Percentiles rank a stretch among this genome's conserved stretches.
Evolutionary conservation across 2,113 vertebrate genomes (phyloP).

Genomic region (Todiramphus chloris): DNA sequence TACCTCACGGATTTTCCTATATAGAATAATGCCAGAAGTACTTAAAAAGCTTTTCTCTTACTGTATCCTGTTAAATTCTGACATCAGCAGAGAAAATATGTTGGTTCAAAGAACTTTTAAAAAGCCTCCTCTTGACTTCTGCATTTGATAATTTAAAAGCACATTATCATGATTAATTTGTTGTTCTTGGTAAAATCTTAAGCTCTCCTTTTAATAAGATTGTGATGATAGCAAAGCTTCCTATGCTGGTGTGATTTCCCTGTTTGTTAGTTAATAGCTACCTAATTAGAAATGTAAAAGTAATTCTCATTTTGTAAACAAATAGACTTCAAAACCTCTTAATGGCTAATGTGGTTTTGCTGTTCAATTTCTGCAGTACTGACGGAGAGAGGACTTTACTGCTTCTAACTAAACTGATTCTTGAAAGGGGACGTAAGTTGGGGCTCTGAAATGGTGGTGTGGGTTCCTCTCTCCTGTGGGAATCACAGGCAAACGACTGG

Average conservation of each 20-base stretch:
- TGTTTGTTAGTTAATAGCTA: slow-evolving; percentile 29
- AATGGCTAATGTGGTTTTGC: not conserved
- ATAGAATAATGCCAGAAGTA: not conserved
- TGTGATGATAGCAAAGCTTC: not conserved
- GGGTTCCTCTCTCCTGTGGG: not conserved
- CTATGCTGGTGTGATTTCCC: not conserved
- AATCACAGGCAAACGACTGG: not conserved
- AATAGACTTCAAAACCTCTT: not conserved
- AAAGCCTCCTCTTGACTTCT: not conserved
- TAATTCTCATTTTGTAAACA: slow-evolving; percentile 30
- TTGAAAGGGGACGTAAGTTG: not conserved
- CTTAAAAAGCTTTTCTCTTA: not conserved
- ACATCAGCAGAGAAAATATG: not conserved
- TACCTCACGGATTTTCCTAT: not conserved
- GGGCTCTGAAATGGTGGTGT: not conserved
- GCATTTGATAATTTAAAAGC: not conserved
- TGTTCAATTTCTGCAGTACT: not conserved
- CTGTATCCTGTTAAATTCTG: not conserved
- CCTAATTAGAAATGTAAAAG: slow-evolving; percentile 40
- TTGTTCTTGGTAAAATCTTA: not conserved
- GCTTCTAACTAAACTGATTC: not conserved
- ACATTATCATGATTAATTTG: not conserved
- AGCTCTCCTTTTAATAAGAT: not conserved
- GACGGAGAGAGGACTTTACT: not conserved
- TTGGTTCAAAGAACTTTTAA: not conserved